phyloP scores from a whole-genome alignment of 1,140 invertebrate genomes.

The Tribolium madens region DNA sequence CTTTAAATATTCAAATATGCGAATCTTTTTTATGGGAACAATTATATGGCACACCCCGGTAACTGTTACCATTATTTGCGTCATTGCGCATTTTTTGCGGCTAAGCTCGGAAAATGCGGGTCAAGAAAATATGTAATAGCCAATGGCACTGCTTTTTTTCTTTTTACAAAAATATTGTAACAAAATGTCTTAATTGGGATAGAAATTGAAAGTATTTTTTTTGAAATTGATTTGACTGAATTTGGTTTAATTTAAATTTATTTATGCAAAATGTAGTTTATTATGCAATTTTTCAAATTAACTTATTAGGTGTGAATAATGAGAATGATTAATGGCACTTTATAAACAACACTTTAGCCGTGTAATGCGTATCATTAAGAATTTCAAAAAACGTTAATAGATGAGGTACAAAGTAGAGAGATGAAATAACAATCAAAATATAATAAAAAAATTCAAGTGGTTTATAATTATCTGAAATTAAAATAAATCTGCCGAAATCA shows the following conservation, averaged over 20 bases:
- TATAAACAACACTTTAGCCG: neutral
- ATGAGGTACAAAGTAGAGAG: neutral
- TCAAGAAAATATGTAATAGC: neutral
- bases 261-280: neutral
- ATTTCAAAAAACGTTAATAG: neutral
- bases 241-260: too few species aligned
- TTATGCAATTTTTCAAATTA: neutral
- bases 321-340: neutral
- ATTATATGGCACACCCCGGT: conserved; percentile 30
- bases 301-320: neutral
- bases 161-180: too few species aligned
- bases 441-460: neutral
- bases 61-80: conserved; percentile 14
- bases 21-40: conserved; percentile 38
- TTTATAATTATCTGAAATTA: neutral
- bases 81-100: neutral
- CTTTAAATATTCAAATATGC: conserved; percentile 41
- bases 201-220: too few species aligned
- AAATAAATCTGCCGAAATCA: neutral
- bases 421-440: neutral
- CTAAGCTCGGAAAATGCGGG: neutral
- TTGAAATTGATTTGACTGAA: too few species aligned
- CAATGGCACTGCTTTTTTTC: too few species aligned
- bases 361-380: neutral
- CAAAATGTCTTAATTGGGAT: too few species aligned